Conservation (phyloP, 2,797 vertebrate species). For the Phrynocephalus guinanensis region DNA sequence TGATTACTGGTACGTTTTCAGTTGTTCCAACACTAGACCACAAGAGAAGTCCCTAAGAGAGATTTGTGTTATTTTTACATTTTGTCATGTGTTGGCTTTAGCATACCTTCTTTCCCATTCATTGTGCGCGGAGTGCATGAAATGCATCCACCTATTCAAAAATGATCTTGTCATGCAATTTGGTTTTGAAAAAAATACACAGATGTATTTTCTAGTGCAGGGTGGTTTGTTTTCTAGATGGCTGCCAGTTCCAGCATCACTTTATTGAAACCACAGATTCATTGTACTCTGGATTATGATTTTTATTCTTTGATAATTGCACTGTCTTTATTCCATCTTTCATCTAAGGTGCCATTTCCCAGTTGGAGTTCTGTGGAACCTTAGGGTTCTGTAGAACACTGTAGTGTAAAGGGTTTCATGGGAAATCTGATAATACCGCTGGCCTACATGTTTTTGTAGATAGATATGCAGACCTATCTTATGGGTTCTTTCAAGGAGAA, state of each 20-base stretch:
- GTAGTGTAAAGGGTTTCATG: no score
- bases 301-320: not conserved
- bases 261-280: not conserved
- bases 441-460: no score
- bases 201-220: not conserved
- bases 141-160: not conserved
- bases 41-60: not conserved
- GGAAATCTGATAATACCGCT: no score
- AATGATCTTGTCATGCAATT: not conserved
- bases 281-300: not conserved
- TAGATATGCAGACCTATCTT: no score
- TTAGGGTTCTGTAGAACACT: no score
- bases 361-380: no score
- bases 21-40: not conserved
- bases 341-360: not conserved
- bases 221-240: not conserved
- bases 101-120: rapidly evolving
- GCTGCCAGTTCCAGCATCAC: not conserved
- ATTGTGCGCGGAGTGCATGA: not conserved
- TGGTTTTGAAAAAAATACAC: not conserved
- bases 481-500: no score
- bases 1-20: not conserved
- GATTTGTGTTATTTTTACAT: not conserved
- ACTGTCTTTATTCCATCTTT: not conserved
- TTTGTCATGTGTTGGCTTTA: not conserved